Conservation (phyloP, 2,888 invertebrate genomes). For the Lumbricus terrestris region DNA sequence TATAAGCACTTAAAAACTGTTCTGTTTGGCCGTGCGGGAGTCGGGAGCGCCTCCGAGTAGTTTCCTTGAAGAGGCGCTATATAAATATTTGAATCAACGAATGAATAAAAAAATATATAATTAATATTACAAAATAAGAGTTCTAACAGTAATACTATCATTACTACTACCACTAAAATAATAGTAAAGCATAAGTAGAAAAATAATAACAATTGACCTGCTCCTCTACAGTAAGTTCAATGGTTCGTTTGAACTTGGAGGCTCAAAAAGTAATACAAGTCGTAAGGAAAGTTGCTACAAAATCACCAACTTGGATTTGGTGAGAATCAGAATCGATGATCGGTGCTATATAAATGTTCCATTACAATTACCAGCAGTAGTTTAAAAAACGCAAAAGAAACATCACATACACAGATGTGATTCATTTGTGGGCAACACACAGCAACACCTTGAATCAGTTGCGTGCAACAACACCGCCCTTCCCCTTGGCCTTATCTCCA, state of each 20-base stretch:
- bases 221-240: neutral
- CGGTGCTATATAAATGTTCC: no score
- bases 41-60: no score
- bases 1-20: no score
- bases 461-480: no score
- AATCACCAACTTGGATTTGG: no score
- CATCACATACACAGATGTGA: neutral
- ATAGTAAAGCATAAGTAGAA: neutral
- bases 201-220: neutral
- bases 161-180: neutral
- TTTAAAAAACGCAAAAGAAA: neutral
- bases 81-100: no score
- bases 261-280: neutral
- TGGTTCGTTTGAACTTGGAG: neutral
- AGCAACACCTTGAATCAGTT: neutral
- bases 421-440: neutral
- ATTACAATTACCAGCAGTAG: neutral
- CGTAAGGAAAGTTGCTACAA: neutral
- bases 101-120: constrained; percentile 3
- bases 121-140: neutral
- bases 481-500: no score
- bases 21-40: no score
- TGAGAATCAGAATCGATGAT: no score
- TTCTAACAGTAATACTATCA: neutral
- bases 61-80: no score